Evolutionary conservation across 2,113 vertebrate genomes (phyloP).

Genomic region (Pica pica): DNA sequence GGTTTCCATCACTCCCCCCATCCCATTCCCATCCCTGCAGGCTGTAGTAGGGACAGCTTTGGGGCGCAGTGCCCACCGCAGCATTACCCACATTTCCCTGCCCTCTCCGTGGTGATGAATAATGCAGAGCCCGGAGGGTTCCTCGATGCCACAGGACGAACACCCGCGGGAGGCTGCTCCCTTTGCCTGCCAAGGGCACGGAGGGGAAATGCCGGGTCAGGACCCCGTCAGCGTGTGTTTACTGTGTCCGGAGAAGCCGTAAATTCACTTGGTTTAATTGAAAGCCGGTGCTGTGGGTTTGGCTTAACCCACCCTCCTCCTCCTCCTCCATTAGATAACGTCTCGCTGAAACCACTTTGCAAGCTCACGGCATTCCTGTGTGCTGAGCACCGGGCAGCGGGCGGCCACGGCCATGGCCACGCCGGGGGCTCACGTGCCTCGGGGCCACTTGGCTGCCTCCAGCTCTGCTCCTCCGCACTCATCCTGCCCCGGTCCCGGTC

Average conservation of each 20-base stretch:
- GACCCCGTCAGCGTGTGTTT: background rate
- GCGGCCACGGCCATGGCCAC: background rate
- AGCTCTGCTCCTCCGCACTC: background rate
- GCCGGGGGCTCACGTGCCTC: background rate
- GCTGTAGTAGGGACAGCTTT: rapidly evolving
- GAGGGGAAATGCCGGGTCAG: background rate
- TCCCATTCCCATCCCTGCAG: background rate
- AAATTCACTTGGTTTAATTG: constrained; percentile 45
- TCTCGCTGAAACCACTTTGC: constrained; percentile 69
- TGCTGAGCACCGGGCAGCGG: constrained; percentile 44
- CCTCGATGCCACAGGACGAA: rapidly evolving
- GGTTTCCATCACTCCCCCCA: background rate
- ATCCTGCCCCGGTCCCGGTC: rapidly evolving
- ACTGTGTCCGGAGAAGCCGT: constrained; percentile 20
- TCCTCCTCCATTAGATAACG: constrained; percentile 69
- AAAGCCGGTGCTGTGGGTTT: constrained; percentile 67
- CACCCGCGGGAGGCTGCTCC: background rate
- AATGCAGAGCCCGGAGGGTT: background rate
- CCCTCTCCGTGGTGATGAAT: background rate
- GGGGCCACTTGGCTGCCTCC: background rate
- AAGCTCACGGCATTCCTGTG: constrained; percentile 62
- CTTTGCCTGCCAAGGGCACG: background rate
- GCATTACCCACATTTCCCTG: background rate
- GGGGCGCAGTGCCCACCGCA: rapidly evolving
- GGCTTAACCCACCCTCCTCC: constrained; percentile 44